These are phyloP conservation scores for Linurgus olivaceus DNA, from an alignment of 2,797 vertebrate species.

Conservation along the genomic window DNA sequence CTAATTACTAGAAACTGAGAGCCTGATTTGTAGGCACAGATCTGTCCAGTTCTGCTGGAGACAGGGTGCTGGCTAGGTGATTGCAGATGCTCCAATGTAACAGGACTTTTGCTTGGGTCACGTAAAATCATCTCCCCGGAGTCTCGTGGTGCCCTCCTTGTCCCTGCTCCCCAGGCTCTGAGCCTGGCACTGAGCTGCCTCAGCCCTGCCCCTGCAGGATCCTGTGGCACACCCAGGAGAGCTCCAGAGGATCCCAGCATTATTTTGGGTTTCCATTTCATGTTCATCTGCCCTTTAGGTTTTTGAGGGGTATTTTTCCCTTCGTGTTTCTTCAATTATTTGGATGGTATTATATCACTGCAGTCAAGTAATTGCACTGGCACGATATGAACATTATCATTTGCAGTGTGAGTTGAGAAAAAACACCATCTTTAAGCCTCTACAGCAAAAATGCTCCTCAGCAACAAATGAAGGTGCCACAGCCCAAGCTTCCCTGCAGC, in stretches of 20 bases:
- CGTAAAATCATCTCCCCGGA: background rate
- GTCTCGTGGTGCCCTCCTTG: fast-evolving
- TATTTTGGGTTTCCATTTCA: background rate
- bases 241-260: background rate
- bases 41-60: background rate
- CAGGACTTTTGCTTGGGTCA: background rate
- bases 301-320: background rate
- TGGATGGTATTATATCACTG: background rate
- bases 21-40: background rate
- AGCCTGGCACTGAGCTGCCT: fast-evolving
- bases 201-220: background rate
- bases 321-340: background rate
- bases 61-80: background rate
- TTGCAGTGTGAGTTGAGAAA: background rate
- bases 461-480: background rate
- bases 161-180: background rate
- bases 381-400: background rate
- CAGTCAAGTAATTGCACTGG: background rate
- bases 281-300: background rate
- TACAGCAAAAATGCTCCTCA: background rate
- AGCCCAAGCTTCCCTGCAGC: background rate
- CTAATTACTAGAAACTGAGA: background rate
- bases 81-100: background rate
- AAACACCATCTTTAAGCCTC: background rate
- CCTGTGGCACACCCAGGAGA: fast-evolving